Conservation (phyloP, 2,113 vertebrate genomes). For the Petrocephalus zakoni region DNA sequence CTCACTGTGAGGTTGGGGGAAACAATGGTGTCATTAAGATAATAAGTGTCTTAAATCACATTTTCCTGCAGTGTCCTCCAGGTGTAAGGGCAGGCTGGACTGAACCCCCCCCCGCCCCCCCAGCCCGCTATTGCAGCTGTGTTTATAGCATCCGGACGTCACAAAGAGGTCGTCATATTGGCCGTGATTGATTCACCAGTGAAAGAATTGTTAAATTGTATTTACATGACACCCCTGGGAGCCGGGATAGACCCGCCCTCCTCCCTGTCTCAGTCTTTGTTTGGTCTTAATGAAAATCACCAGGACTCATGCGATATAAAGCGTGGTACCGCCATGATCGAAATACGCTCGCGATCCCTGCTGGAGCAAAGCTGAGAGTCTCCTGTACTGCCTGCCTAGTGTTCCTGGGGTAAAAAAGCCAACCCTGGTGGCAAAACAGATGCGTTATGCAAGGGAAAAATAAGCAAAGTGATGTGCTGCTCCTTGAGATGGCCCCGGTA, state of each 20-base stretch:
- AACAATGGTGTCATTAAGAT: constrained; percentile 55
- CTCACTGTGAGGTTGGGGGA: constrained; percentile 27
- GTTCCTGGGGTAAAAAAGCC: constrained; percentile 26
- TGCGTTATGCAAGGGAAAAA: constrained; percentile 28
- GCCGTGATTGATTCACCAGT: constrained; percentile 59
- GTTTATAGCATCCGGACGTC: constrained; percentile 59
- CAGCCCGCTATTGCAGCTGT: constrained; percentile 55
- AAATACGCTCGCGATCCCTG: constrained; percentile 44
- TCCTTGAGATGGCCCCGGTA: constrained; percentile 8
- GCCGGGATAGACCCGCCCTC: constrained; percentile 29
- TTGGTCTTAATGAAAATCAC: constrained; percentile 39
- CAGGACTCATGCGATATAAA: constrained; percentile 28
- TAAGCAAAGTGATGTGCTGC: constrained; percentile 27
- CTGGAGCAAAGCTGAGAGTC: background rate
- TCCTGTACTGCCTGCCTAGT: constrained; percentile 26
- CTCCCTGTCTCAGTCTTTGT: constrained; percentile 31
- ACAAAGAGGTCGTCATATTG: constrained; percentile 63
- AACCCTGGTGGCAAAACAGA: constrained; percentile 12
- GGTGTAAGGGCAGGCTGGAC: constrained; percentile 58
- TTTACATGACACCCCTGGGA: constrained; percentile 57
- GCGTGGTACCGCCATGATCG: constrained; percentile 25
- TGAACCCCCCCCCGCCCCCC: constrained; percentile 29
- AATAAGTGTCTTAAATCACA: constrained; percentile 56
- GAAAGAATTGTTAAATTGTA: constrained; percentile 59
- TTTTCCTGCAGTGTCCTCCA: constrained; percentile 59